Base-by-base conservation (phyloP, 2,888 invertebrate species). In the Agrotis puta region DNA sequence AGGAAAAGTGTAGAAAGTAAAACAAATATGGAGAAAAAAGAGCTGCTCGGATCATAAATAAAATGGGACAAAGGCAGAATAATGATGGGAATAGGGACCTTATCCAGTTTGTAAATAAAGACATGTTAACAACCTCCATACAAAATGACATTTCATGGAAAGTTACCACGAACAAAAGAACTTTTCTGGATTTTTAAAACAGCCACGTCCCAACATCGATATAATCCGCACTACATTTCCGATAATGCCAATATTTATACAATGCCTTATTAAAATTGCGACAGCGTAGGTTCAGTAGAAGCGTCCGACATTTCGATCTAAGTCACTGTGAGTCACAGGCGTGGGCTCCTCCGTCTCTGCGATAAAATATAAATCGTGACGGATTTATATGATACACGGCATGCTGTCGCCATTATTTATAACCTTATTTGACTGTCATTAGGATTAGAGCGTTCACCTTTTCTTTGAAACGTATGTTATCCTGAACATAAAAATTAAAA, bases 211-310 rank as follows among this genome's bases (percentile, higher is more conserved):
- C 13, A 39, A 48, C 39, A 48, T n/a, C 22, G 64, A 16, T 45
- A 68, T 48, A 70, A 81, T 75, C 70, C 77, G 82, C 80, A 85
- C 82, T 77, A 88, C 71, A 87, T 88, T 85, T 88, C 86, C 85
- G 78, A 79, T 85, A 86, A 79, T 76, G 67, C 74, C 58, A 77
- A 79, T 81, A 86, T 83, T 79, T 83, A 85, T 83, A 80, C 79
- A 62, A 76, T 64, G 65, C 78, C 88, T 90, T 87, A 92, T 93
- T 94, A 92, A 87, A 88, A 94, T 94, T 92, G 91, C 93, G 87
- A 88, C 85, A 72, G 91, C 93, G 94, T 94, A 92, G 90, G 90
- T 85, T 80, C 91, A 85, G 90, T 92, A 91, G 94, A 92, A 93
- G 88, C 88, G 92, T 88, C 91, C 89, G 86, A 83, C 70, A 72